A percentile compares a stretch with the other conserved stretches of the same genome.
These are phyloP conservation scores for Rhombomys opimus DNA, from an alignment of 2,113 vertebrate genomes.

Conservation along the genomic window DNA sequence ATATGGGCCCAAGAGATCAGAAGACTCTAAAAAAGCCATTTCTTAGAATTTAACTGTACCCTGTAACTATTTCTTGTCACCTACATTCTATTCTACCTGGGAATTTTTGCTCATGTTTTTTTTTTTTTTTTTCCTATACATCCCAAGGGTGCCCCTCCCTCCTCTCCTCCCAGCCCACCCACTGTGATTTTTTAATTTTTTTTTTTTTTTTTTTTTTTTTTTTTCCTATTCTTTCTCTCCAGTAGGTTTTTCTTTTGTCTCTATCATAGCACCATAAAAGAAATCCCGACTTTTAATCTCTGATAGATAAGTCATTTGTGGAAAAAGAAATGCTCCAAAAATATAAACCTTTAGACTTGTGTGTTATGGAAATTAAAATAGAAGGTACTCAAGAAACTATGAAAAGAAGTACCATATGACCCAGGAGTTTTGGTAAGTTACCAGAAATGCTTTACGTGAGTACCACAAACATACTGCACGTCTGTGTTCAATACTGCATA, in stretches of 20 bases:
- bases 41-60: conserved; percentile 15
- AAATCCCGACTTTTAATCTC: conserved; percentile 34
- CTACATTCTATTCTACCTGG: neutral
- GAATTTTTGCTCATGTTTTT: neutral
- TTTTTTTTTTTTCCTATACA: neutral
- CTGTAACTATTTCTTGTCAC: neutral
- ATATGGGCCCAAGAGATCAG: neutral
- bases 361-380: neutral
- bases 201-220: neutral
- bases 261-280: neutral
- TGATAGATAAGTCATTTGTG: neutral
- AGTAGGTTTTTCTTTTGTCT: neutral
- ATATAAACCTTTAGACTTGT: neutral
- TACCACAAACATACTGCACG: neutral
- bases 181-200: too few species aligned
- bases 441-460: neutral
- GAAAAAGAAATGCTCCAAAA: conserved; percentile 25
- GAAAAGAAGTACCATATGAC: neutral
- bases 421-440: neutral
- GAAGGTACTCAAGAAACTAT: neutral
- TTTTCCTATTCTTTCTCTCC: neutral
- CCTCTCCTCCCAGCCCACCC: too few species aligned
- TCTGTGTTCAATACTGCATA: neutral
- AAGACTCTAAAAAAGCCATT: neutral
- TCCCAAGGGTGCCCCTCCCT: too few species aligned